Evolutionary conservation across 2,888 invertebrate genomes (phyloP), one percentile per base, ranked within the genome.

Genomic region (Meloe dianella): DNA sequence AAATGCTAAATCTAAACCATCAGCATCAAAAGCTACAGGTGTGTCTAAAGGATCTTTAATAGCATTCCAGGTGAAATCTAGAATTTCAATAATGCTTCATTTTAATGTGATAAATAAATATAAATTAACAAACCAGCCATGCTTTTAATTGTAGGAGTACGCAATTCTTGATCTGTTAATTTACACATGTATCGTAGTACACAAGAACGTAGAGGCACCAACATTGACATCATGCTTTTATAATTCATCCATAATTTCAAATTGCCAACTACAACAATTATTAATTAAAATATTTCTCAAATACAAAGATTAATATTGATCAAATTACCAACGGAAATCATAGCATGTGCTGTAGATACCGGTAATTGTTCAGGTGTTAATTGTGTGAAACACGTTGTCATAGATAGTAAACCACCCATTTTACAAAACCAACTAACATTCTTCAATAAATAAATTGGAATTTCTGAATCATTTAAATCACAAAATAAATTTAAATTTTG

Each of bases 371-470:
- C 88, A 56, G 94, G 92, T 72, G 88, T 87, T 57, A 91, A 87
- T 82, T 89, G 86, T 75, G 94, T 93, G 84, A 97, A 96, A 81
- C 95, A 95, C 63, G 90, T 87, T 32, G 92, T 92, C 90, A 97
- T 93, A 38, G 94, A 91, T 80, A 92, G 90, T 68, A 97, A 90
- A 30, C 96, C 97, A 68, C 95, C 95, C 72, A 92, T 89, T 82
- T 96, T 95, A 84, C 96, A 96, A 85, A 97, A 97, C 78, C 95
- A 88, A 76, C 93, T 93, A n/a, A 97, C 96, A 85, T 97, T 96
- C 65, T 95, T 89, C 68, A 97, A 87, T 71, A 97, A 87, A 82
- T 94, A 94, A 66, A 95, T 92, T 29, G 96, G 95, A 80, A 96
- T 93, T 84, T 97, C 97, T 64, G 95, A 93, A 84, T 97, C 97